Base-by-base conservation (phyloP, 2,113 vertebrate genomes). In the Calyptommatus sinebrachiatus region DNA sequence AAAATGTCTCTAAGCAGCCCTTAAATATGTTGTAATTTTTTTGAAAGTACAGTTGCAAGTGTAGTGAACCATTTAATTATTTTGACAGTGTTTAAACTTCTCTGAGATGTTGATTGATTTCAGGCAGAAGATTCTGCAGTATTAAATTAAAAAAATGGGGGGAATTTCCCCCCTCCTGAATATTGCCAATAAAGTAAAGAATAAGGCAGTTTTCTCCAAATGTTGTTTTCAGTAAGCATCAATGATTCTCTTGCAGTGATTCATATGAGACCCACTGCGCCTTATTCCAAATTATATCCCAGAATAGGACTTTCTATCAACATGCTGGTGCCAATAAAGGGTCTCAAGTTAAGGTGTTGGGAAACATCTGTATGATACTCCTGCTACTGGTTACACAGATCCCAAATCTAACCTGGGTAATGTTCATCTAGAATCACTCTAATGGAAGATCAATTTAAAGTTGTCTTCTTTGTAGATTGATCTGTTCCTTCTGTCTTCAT, bases 51-150 rank as follows among this genome's bases (percentile, higher is more conserved):
- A 76, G 22, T 63, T 81, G 89, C 81, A 86, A 77, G 86, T 89
- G 89, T 92, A 91, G 83, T 83, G 81, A 93, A 83, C 79, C 85
- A 77, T 90, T 91, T 90, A 89, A 93, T 93, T 91, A 91, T 90
- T 88, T 86, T 90, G 87, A 83, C 20, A 90, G 65, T 89, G 68
- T 90, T 93, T 85, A 92, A 87, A 90, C 84, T 89, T 88, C 75
- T 76, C 53, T 85, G 77, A 89, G 82, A 84, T 86, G 82, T 82
- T 87, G 89, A 92, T 89, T 87, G 88, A 91, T 89, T 85, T 86
- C 88, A 87, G 89, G 90, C 87, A 88, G 85, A 81, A 90, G 89
- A 87, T 88, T 84, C 86, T 86, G 73, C 82, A 87, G 79, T 63
- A 89, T 46, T 89, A 88, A 41, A n/a, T n/a, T n/a, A n/a, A 90